Percentiles rank a stretch among this genome's conserved stretches.
Conservation (phyloP, 2,888 invertebrate species). For the Heliconius ismenius region DNA sequence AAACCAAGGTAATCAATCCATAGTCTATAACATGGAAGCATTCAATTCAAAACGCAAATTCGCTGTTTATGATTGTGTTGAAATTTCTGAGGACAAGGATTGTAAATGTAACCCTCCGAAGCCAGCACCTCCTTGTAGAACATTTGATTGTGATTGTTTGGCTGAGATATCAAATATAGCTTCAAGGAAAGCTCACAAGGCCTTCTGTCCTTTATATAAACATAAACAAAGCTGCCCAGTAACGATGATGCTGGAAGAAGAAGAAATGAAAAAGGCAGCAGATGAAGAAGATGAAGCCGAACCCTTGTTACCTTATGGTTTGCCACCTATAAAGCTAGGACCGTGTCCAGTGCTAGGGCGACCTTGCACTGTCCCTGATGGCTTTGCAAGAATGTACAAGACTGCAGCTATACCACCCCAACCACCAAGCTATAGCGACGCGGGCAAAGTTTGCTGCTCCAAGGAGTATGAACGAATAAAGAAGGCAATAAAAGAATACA, state of each 20-base stretch:
- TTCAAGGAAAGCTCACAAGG: slow-evolving; percentile 65
- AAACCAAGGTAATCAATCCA: slow-evolving; percentile 46
- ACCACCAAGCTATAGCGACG: slow-evolving; percentile 69
- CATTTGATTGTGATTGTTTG: slow-evolving; percentile 72
- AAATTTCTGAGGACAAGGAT: slow-evolving; percentile 63
- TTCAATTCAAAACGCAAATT: slow-evolving; percentile 48
- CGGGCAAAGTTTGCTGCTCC: slow-evolving; percentile 76
- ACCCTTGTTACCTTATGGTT: slow-evolving; percentile 67
- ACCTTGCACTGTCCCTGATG: slow-evolving; percentile 72
- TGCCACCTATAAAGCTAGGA: slow-evolving; percentile 71
- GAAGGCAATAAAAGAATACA: slow-evolving; percentile 70
- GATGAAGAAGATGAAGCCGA: slow-evolving; percentile 69
- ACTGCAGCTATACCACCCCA: slow-evolving; percentile 59
- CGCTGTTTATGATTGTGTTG: slow-evolving; percentile 57
- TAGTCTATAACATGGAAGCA: slow-evolving; percentile 52
- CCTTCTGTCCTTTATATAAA: slow-evolving; percentile 70
- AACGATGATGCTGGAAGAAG: slow-evolving; percentile 58
- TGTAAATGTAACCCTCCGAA: slow-evolving; percentile 70
- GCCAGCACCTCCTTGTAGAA: slow-evolving; percentile 67
- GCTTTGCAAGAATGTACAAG: slow-evolving; percentile 75
- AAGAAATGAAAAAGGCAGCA: slow-evolving; percentile 59
- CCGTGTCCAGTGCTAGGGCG: slow-evolving; percentile 76
- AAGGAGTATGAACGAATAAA: slow-evolving; percentile 75
- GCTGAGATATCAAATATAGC: slow-evolving; percentile 56
- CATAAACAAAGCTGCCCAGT: slow-evolving; percentile 72